These are phyloP conservation scores for Paramormyrops kingsleyae DNA, from an alignment of 2,113 vertebrate genomes.

Conservation along the genomic window DNA sequence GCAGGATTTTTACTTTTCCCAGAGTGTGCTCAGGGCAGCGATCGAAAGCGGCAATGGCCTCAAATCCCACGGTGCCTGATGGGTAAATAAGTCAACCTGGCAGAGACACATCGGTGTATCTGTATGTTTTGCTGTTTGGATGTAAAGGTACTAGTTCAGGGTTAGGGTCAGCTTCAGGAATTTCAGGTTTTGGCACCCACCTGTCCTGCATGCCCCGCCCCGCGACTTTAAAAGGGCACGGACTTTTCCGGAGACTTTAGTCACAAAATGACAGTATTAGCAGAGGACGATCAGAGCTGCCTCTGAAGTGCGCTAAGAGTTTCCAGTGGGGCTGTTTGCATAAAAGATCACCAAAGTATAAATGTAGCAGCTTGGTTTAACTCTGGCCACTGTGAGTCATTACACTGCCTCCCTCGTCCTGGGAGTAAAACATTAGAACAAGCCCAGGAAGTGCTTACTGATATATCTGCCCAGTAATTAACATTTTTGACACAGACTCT, in stretches of 20 bases:
- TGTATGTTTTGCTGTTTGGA: not conserved
- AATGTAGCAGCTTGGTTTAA: not conserved
- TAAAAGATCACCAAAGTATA: not conserved
- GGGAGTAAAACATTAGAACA: not conserved
- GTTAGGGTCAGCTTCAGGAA: not conserved
- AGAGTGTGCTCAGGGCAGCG: constrained; percentile 37
- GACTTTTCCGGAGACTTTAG: not conserved
- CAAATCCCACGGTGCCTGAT: not conserved
- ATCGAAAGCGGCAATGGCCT: not conserved
- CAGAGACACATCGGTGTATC: too few species aligned
- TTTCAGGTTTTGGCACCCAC: not conserved
- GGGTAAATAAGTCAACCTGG: not conserved
- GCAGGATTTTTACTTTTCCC: constrained; percentile 48
- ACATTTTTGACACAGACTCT: not conserved
- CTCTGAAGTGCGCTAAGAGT: not conserved
- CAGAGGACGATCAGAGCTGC: not conserved
- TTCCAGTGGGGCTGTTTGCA: not conserved
- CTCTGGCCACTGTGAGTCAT: not conserved
- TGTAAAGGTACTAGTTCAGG: not conserved
- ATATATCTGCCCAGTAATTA: not conserved
- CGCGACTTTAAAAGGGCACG: not conserved
- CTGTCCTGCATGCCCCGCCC: not conserved
- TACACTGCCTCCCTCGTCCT: not conserved
- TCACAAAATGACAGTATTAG: not conserved
- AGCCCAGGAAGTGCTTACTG: not conserved